Evolutionary conservation across 35 echinoderm and acorn worm genomes (phyloP), one percentile per base, ranked within the genome.

Genomic region (Apostichopus japonicus): DNA sequence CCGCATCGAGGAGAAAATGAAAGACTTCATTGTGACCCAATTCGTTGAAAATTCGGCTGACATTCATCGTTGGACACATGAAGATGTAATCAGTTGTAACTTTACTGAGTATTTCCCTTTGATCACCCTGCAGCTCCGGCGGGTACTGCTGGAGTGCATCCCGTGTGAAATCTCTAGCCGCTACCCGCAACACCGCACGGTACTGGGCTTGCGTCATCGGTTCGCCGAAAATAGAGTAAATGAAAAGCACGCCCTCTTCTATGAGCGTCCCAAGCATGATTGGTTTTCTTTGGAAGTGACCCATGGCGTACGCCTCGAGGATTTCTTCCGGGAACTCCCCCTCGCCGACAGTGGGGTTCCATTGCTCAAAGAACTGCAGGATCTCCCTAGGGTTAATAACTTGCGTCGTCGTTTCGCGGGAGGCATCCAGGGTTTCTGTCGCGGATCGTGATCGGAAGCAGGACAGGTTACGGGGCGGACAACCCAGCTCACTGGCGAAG

Each of bases 321-420:
- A 79, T 62, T 44, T 90, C 88, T 19, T 90, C 88, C 33, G 65
- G 65, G 56, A 77, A 78, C 72, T 90, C 88, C 13, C 77, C 56
- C 21, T 88, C 93, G 1, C 86, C 93, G 17, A 94, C 78, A 2
- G 72, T 81, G 21, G 93, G 93, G 23, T 86, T 76, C 93, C 93
- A 94, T 57, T 79, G 87, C 59, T 94, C 93, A 51, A 94, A 90
- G 24, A 94, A 67, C 53, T 94, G 86, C 5, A 94, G 78, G 8
- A 91, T 25, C 55, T 90, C 54, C 22, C 44, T 6, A 0, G 77
- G 86, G 52, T 94, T 90, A 33, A 81, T 54, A 77, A 90, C 23
- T 24, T n/a, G 56, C 14, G 57, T 21, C 6, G 72, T 14, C 24
- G 86, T 76, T 83, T 90, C 87, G 8, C 72, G 53, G 10, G 87